A percentile compares a stretch with the other conserved stretches of the same genome.
These are phyloP conservation scores for Camelus dromedarius DNA, from an alignment of 2,113 vertebrate genomes.

Conservation along the genomic window DNA sequence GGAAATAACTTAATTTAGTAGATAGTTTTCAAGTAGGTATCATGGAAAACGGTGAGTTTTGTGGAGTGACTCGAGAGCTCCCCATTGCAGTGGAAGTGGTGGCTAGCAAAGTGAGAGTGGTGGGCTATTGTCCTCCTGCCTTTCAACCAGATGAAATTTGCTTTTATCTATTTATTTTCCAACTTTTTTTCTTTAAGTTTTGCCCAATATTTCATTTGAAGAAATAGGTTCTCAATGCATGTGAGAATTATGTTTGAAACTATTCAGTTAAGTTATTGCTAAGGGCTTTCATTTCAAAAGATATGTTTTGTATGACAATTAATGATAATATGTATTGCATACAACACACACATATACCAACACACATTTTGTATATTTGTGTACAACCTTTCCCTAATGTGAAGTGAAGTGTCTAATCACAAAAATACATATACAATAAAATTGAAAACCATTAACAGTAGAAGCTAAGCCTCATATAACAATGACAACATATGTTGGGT, in stretches of 20 bases:
- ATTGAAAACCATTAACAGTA: not conserved
- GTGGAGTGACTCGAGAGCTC: not conserved
- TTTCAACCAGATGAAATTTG: not conserved
- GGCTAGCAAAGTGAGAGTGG: not conserved
- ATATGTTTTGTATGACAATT: not conserved
- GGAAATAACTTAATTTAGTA: not conserved
- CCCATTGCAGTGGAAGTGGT: too few relatives aligned
- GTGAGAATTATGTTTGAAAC: not conserved
- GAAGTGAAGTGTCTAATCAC: not conserved
- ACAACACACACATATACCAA: not conserved
- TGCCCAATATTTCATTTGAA: not conserved
- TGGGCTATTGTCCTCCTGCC: not conserved
- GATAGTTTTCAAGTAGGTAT: not conserved
- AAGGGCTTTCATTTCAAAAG: slow-evolving; percentile 9
- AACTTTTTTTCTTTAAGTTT: not conserved
- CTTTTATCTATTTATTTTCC: slow-evolving; percentile 24
- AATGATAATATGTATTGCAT: not conserved
- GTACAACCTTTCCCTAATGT: not conserved
- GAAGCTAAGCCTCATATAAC: not conserved
- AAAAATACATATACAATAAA: slow-evolving; percentile 1
- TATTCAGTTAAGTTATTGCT: not conserved
- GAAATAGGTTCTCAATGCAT: not conserved
- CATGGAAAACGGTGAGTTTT: not conserved
- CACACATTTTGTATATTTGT: not conserved
- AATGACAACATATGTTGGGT: not conserved